Percentiles rank a stretch among this genome's conserved stretches.
Evolutionary conservation across 2,113 vertebrate species (phyloP).

Genomic region (Rostratula benghalensis): DNA sequence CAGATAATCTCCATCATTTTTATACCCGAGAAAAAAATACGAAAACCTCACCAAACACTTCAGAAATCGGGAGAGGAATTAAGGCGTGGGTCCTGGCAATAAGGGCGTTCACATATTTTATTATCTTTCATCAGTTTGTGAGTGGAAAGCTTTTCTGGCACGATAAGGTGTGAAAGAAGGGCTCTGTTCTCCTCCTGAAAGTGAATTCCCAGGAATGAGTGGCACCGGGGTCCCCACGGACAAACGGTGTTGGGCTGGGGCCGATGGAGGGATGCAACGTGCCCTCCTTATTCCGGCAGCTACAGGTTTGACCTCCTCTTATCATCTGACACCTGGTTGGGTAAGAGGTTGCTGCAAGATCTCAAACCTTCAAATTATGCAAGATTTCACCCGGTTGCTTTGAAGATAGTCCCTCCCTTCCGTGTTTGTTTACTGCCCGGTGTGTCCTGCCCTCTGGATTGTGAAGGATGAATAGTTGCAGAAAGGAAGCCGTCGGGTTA

Average conservation of each 20-base stretch:
- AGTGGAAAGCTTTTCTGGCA: background rate
- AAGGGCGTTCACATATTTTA: rapidly evolving
- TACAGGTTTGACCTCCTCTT: constrained; percentile 51
- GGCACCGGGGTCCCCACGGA: background rate
- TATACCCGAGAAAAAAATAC: background rate
- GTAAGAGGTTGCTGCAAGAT: constrained; percentile 52
- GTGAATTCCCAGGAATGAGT: background rate
- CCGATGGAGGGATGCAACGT: background rate
- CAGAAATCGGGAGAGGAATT: background rate
- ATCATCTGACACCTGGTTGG: constrained; percentile 46
- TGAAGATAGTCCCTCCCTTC: constrained; percentile 46
- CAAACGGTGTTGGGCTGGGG: background rate
- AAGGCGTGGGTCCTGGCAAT: background rate
- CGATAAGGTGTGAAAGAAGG: background rate
- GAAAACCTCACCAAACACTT: background rate
- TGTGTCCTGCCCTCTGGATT: constrained; percentile 16
- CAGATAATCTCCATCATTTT: rapidly evolving
- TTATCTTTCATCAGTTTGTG: background rate
- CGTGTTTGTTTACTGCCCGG: constrained; percentile 19
- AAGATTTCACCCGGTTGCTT: constrained; percentile 38
- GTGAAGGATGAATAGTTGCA: constrained; percentile 46
- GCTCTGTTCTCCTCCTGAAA: background rate
- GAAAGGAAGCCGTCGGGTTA: constrained; percentile 3
- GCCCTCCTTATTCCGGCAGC: constrained; percentile 29
- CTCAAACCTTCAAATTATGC: constrained; percentile 53